phyloP scores from a whole-genome alignment of 2,797 vertebrate species.

The Cygnus olor region DNA sequence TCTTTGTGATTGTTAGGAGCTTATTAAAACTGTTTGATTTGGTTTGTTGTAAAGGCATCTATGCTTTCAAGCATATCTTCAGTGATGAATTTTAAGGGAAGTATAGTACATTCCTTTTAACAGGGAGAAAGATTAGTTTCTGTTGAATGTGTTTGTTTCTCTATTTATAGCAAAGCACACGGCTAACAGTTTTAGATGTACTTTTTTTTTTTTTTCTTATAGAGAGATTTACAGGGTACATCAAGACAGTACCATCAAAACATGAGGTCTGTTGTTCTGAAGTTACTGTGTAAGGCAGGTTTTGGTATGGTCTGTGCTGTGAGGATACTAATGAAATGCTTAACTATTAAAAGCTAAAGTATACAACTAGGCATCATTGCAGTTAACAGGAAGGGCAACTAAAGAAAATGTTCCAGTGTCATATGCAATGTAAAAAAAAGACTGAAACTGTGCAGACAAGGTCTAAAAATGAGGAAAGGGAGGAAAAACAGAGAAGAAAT shows the following conservation, averaged over 20 bases:
- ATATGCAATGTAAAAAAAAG: constrained; percentile 10
- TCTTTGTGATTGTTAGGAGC: not conserved
- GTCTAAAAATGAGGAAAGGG: not conserved
- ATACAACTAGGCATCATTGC: not conserved
- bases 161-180: not conserved
- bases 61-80: not conserved
- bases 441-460: not conserved
- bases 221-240: not conserved
- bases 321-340: not conserved
- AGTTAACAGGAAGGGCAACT: not conserved
- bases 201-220: not conserved
- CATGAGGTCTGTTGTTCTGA: not conserved
- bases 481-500: constrained; percentile 33
- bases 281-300: not conserved
- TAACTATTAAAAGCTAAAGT: not conserved
- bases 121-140: not conserved
- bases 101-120: not conserved
- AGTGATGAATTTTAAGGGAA: not conserved
- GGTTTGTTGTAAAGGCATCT: not conserved
- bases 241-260: not conserved
- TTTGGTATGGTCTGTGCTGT: constrained; percentile 8
- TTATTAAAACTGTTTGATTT: not conserved
- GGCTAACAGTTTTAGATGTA: not conserved
- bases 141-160: not conserved
- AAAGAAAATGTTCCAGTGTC: not conserved